These are phyloP conservation scores for Ferdinandea cuprea DNA, from an alignment of 2,888 invertebrate genomes.

Conservation along the genomic window DNA sequence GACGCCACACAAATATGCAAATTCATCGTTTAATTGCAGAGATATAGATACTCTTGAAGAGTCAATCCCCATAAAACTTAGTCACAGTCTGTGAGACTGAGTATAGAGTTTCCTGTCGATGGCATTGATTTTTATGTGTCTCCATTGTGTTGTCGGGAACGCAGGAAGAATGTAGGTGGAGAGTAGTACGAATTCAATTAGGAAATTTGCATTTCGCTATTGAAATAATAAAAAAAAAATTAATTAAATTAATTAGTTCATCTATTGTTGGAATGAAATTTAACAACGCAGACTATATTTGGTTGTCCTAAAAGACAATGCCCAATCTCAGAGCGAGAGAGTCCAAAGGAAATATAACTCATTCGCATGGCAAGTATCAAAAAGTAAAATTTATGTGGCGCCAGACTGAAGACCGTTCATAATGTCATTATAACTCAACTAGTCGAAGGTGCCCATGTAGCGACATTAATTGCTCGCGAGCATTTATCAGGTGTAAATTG, in stretches of 20 bases:
- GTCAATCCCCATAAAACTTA: conserved; percentile 28
- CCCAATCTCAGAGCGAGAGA: not conserved
- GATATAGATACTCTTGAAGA: conserved; percentile 39
- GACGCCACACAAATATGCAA: conserved; percentile 63
- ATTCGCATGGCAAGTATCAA: conserved; percentile 26
- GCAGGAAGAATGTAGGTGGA: conserved; percentile 39
- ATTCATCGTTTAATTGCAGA: conserved; percentile 54
- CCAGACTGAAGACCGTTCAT: conserved; percentile 53
- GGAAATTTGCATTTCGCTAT: conserved; percentile 21
- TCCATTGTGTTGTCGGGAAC: not conserved
- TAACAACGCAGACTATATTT: conserved; percentile 31
- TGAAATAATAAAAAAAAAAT: conserved; percentile 3
- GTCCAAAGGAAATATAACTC: conserved; percentile 37
- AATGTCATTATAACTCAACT: conserved; percentile 53
- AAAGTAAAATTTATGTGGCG: conserved; percentile 68
- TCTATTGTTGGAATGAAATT: conserved; percentile 22
- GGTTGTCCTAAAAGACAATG: conserved; percentile 20
- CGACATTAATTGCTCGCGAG: conserved; percentile 67
- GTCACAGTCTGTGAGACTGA: conserved; percentile 20
- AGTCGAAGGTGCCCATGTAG: conserved; percentile 25
- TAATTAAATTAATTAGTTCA: conserved; percentile 28
- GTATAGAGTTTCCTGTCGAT: conserved; percentile 33
- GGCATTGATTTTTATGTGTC: not conserved
- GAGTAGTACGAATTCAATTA: not conserved
- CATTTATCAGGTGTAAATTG: conserved; percentile 68